Base-by-base conservation (phyloP, 2,888 invertebrate species). In the Notodonta ziczac region DNA sequence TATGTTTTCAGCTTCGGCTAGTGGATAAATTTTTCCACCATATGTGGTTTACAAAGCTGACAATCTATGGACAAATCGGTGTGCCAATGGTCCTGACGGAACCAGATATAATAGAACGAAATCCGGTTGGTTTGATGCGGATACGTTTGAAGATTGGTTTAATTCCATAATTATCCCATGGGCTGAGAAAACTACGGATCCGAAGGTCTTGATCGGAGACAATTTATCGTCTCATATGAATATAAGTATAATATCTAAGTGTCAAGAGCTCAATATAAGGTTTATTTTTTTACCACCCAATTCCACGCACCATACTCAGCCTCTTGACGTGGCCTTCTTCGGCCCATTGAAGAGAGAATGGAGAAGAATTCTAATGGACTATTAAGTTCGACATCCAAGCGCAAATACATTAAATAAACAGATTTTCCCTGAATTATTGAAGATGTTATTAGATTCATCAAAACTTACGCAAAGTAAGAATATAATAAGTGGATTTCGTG, bases 341-440 rank as follows among this genome's bases (percentile, higher is more conserved):
- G 70, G 61, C 5, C 75, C 69, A 13, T 59, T 70, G 39, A 74
- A 73, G 59, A 65, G 55, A 63, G 52, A 46, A 54, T 73, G 68
- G 73, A 58, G 69, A 52, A 64, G 65, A 66, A 69, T 66, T 53
- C 62, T 73, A 42, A 46, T 57, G 8, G 59, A 65, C 16, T 70
- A 73, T 42, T 69, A 73, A 64, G 56, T 69, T 16, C 48, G 54
- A 60, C 67, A 74, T 62, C 67, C 69, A 39, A 58, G 55, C 24
- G 65, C 67, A 58, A 61, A 61, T 14, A 61, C 65, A 50, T 58
- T 71, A 55, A 71, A 73, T 55, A 73, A 74, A 65, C 62, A 60
- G 24, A 65, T 66, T 44, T 70, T 72, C 56, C 66, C 71, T 14
- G 63, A 65, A 53, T 66, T 69, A 56, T 56, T 69, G 32, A 61